Evolutionary conservation across 2,797 vertebrate genomes (phyloP).

Genomic region (Oophaga sylvatica): DNA sequence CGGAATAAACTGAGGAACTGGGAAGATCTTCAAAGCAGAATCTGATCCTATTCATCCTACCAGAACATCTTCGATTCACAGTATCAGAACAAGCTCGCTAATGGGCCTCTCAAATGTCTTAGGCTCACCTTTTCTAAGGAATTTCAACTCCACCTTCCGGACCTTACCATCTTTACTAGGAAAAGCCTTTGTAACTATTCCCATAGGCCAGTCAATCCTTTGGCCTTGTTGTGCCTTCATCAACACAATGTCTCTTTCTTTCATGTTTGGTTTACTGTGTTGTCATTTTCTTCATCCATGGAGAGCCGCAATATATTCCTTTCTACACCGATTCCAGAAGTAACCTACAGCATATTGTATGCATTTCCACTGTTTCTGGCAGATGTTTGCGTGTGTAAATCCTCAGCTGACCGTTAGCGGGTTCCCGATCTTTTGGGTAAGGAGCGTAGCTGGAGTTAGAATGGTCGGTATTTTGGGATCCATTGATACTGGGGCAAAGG

Average conservation of each 20-base stretch:
- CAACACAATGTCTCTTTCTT: background rate
- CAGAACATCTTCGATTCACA: background rate
- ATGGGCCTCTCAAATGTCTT: slow-evolving; percentile 1
- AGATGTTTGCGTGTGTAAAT: no score
- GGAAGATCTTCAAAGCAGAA: background rate
- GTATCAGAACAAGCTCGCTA: background rate
- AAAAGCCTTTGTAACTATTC: background rate
- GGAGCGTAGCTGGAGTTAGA: background rate
- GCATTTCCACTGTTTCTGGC: no score
- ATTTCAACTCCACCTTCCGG: background rate
- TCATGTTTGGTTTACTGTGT: background rate
- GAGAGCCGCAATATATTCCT: background rate
- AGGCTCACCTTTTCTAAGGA: background rate
- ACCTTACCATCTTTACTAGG: background rate
- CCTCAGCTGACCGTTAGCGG: no score
- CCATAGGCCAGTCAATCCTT: background rate
- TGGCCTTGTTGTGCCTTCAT: background rate
- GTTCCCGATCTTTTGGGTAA: background rate
- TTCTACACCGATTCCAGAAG: background rate
- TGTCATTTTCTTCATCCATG: background rate
- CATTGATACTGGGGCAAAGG: background rate
- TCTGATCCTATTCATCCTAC: background rate
- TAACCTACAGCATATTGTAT: no score
- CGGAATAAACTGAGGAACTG: no score
- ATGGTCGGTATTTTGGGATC: background rate